Evolutionary conservation across 2,888 invertebrate species (phyloP).

Genomic region (Harpagoxenus sublaevis): DNA sequence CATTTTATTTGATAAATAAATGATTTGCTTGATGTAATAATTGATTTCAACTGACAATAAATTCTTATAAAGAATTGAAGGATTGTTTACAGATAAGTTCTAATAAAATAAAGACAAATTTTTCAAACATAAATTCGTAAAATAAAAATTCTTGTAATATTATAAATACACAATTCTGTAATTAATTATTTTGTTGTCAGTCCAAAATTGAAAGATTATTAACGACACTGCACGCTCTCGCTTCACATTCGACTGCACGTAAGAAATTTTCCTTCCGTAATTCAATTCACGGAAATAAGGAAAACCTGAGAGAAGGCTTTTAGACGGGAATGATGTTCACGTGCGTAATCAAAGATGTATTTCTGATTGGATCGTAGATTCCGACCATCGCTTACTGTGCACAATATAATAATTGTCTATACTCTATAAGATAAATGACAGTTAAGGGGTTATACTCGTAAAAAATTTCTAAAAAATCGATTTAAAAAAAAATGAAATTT

Average conservation of each 20-base stretch:
- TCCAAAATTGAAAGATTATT: background rate
- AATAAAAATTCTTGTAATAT: background rate
- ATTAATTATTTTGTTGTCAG: background rate
- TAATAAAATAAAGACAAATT: background rate
- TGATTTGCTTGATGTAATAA: background rate
- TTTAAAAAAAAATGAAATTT: too few species aligned
- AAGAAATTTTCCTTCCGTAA: constrained; percentile 16
- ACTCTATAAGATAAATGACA: too few species aligned
- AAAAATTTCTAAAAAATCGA: too few species aligned
- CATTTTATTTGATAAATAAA: background rate
- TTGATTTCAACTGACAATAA: background rate
- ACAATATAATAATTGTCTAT: too few species aligned
- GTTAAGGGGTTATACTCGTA: too few species aligned
- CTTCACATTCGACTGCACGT: background rate
- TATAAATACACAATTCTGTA: background rate
- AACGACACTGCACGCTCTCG: background rate
- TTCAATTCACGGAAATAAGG: constrained; percentile 23
- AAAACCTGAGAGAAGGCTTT: background rate
- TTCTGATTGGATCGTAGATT: background rate
- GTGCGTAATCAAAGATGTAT: background rate
- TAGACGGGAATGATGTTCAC: background rate
- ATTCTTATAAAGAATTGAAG: background rate
- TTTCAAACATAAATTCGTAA: background rate
- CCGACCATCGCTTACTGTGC: too few species aligned
- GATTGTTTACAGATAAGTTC: background rate